Evolutionary conservation across 2,113 vertebrate species (phyloP), one percentile per base, ranked within the genome.

Genomic region (Copsychus sechellarum): DNA sequence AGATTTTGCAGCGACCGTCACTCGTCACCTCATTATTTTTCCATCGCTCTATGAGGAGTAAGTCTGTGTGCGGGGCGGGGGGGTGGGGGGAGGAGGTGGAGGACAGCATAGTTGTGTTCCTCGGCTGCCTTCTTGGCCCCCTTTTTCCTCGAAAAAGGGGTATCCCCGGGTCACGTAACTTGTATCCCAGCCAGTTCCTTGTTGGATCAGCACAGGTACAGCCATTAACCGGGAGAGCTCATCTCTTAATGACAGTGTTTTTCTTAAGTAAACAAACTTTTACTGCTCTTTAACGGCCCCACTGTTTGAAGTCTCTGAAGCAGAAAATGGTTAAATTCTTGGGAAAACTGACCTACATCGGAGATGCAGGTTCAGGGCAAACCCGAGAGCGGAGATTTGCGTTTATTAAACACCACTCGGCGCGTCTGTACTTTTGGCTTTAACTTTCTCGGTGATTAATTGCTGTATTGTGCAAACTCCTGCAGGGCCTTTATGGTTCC

Each of bases 311-410:
- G 95, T 97, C 93, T 96, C 66, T 98, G 97, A 97, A 97, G 97
- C 97, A 98, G 97, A 98, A 98, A 98, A 98, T 97, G 94, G 96
- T 97, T 97, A 97, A 97, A 98, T 98, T 98, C 97, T 97, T 97
- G 96, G 92, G 86, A 86, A 95, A 97, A 97, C 93, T 96, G 97
- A 97, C 98, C 97, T 98, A 97, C 97, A 98, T 97, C 96, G 92
- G 96, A 95, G 97, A 97, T 91, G 62, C 92, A 94, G 96, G 96
- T 96, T 97, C 89, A 91, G 91, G 70, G 88, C 66, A 72, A 81
- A 72, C 7, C 50, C 87, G 87, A 66, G 86, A 90, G 86, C 87
- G 69, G 86, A 86, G 93, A 65, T 86, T 95, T 90, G 92, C 88
- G 47, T 87, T 96, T 96, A 96, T 96, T 96, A 96, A 96, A 92